A percentile compares a stretch with the other conserved stretches of the same genome.
phyloP scores from a whole-genome alignment of 2,113 vertebrate species.

The Oryzias javanicus region DNA sequence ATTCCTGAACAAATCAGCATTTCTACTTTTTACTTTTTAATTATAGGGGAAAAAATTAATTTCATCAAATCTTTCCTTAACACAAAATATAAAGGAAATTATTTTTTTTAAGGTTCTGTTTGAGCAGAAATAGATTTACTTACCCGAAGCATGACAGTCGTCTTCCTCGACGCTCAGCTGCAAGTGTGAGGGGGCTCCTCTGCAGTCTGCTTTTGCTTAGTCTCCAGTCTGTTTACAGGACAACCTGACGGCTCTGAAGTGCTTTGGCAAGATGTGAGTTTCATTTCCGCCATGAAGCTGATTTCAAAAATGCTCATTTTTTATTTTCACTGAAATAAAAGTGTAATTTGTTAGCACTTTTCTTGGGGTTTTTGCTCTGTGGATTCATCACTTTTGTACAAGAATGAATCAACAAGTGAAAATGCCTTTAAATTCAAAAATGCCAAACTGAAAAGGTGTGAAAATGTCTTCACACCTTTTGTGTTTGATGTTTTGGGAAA shows the following conservation, averaged over 20 bases:
- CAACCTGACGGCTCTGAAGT: not conserved
- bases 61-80: too few relatives aligned
- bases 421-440: not conserved
- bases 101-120: too few relatives aligned
- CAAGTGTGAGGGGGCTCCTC: not conserved
- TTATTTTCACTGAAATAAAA: not conserved
- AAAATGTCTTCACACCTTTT: not conserved
- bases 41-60: too few relatives aligned
- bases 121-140: conserved; percentile 22
- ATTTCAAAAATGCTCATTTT: conserved; percentile 10
- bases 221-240: conserved; percentile 24
- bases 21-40: too few relatives aligned
- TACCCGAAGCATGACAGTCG: conserved; percentile 49
- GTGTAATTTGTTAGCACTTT: not conserved
- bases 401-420: not conserved
- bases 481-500: conserved; percentile 5
- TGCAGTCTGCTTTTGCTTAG: not conserved
- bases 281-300: conserved; percentile 34
- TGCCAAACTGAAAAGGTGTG: conserved; percentile 22
- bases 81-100: too few relatives aligned
- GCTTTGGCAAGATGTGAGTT: not conserved
- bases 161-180: not conserved
- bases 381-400: not conserved
- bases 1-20: too few relatives aligned
- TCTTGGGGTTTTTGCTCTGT: not conserved